Evolutionary conservation across 2,113 vertebrate species (phyloP).

Genomic region (Progne subis): DNA sequence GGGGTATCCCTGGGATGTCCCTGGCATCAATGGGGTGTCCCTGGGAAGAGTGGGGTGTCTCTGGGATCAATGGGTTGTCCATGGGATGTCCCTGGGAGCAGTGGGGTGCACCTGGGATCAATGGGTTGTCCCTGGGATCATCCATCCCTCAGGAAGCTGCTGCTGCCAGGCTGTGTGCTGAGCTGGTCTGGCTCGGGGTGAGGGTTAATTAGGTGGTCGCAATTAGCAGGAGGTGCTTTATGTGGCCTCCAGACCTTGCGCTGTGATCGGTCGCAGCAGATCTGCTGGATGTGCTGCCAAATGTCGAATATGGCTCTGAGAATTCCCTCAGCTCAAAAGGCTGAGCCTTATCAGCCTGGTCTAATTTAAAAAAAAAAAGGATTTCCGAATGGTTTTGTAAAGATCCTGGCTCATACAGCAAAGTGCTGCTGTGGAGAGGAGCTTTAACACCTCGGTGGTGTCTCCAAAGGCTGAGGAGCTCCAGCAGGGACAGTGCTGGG

Average conservation of each 20-base stretch:
- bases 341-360: not conserved
- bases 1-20: no score
- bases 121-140: not conserved
- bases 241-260: fast-evolving
- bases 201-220: not conserved
- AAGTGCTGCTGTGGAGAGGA: not conserved
- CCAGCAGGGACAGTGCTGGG: not conserved
- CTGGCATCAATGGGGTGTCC: conserved; percentile 39
- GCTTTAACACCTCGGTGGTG: not conserved
- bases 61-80: not conserved
- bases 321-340: not conserved
- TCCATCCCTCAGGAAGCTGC: not conserved
- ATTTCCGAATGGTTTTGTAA: not conserved
- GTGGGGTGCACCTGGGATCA: not conserved
- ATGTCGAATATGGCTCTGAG: not conserved
- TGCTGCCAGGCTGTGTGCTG: not conserved
- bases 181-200: not conserved
- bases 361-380: not conserved
- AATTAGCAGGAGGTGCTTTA: not conserved
- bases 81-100: conserved; percentile 29
- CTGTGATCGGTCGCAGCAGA: fast-evolving
- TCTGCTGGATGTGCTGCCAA: not conserved
- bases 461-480: not conserved
- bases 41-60: conserved; percentile 14
- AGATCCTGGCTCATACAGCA: fast-evolving